Percentiles rank a stretch among this genome's conserved stretches.
Conservation (phyloP, 2,888 invertebrate species). For the Apeira syringaria region DNA sequence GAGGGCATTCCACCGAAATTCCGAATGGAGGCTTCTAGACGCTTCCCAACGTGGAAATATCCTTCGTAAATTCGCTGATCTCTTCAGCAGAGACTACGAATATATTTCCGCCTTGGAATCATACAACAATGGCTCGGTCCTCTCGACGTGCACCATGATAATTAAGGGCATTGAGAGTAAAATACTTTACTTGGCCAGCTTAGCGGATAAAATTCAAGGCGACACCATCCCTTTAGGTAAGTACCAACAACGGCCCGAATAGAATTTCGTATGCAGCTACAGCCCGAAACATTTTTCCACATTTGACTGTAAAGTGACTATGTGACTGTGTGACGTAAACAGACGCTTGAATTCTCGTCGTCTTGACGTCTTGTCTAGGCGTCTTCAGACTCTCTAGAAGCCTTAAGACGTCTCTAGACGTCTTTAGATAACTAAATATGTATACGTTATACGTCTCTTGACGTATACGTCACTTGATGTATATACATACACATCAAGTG, state of each 20-base stretch:
- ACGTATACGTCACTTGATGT: no score
- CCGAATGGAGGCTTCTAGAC: slow-evolving; percentile 91
- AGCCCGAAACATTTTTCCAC: no score
- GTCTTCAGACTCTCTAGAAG: no score
- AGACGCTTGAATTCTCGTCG: neutral
- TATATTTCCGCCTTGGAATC: slow-evolving; percentile 94
- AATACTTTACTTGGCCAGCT: slow-evolving; percentile 92
- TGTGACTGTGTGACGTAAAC: neutral
- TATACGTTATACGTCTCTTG: no score
- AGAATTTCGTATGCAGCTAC: neutral
- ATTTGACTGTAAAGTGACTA: no score
- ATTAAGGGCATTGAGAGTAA: slow-evolving; percentile 56
- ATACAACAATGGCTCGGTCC: slow-evolving; percentile 91
- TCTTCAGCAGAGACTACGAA: slow-evolving; percentile 88
- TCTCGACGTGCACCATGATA: neutral
- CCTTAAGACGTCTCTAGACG: no score
- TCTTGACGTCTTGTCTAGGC: no score
- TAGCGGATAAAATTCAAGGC: slow-evolving; percentile 93
- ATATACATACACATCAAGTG: no score
- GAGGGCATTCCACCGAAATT: slow-evolving; percentile 87
- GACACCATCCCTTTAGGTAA: slow-evolving; percentile 60
- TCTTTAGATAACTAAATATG: no score
- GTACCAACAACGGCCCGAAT: neutral
- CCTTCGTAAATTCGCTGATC: slow-evolving; percentile 89
- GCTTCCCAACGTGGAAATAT: slow-evolving; percentile 90